A percentile compares a stretch with the other conserved stretches of the same genome.
Conservation (phyloP, 2,113 vertebrate genomes). For the Zosterops japonicus region DNA sequence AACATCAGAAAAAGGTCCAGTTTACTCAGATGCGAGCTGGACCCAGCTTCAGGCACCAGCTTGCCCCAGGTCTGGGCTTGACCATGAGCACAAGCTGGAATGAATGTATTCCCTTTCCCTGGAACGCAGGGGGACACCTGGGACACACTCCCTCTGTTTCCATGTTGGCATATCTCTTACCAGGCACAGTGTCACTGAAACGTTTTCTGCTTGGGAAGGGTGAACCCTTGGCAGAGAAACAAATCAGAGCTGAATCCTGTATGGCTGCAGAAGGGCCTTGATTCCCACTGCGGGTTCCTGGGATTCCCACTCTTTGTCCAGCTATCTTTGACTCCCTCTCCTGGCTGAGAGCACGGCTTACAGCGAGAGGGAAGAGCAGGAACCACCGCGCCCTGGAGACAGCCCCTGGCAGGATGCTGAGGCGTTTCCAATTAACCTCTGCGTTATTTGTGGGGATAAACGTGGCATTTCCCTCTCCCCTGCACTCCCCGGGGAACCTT, state of each 20-base stretch:
- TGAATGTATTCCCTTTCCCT: neutral
- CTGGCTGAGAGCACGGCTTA: neutral
- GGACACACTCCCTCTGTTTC: neutral
- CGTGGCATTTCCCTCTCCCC: rapidly evolving
- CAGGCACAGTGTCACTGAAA: neutral
- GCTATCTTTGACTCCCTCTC: conserved; percentile 46
- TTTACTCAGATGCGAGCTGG: neutral
- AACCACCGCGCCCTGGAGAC: rapidly evolving
- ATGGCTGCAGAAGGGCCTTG: neutral
- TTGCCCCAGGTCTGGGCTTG: neutral
- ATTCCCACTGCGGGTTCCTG: neutral
- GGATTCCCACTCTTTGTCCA: neutral
- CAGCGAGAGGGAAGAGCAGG: neutral
- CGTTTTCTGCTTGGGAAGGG: neutral
- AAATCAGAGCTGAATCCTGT: neutral
- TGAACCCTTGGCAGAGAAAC: neutral
- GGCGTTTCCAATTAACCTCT: neutral
- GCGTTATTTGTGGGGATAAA: rapidly evolving
- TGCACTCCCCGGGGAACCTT: neutral
- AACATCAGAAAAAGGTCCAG: neutral
- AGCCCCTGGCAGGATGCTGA: neutral
- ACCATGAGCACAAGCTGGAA: neutral
- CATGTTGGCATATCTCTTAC: neutral
- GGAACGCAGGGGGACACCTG: neutral
- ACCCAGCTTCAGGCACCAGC: neutral